Conservation (phyloP, 1,140 invertebrate genomes). For the Drosophila parabipectinata region DNA sequence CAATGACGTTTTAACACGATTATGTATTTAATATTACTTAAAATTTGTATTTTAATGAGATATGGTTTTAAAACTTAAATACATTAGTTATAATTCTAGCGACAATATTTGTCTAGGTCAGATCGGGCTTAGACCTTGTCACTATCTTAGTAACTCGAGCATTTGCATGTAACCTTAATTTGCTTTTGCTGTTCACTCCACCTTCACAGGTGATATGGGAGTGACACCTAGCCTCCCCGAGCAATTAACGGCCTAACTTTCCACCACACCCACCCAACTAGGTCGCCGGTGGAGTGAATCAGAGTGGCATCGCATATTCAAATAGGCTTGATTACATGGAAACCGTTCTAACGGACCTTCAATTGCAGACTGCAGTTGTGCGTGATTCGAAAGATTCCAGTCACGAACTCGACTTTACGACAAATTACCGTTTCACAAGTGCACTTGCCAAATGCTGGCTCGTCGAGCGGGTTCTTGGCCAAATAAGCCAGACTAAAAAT, state of each 20-base stretch:
- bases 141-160: constrained; percentile 8
- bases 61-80: too few species aligned
- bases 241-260: constrained; percentile 34
- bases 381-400: constrained; percentile 64
- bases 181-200: constrained; percentile 16
- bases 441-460: constrained; percentile 72
- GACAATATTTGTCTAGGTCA: constrained; percentile 3
- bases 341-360: constrained; percentile 60
- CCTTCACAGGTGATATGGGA: constrained; percentile 35
- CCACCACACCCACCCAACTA: constrained; percentile 34
- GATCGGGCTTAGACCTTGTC: constrained; percentile 35
- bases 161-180: constrained; percentile 62
- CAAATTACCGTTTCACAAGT: constrained; percentile 75
- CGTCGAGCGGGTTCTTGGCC: constrained; percentile 54
- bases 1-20: not conserved
- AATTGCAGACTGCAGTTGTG: constrained; percentile 4
- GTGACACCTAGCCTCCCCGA: constrained; percentile 41
- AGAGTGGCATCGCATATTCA: constrained; percentile 14
- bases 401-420: constrained; percentile 66
- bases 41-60: too few species aligned
- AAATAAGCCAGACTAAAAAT: constrained; percentile 49
- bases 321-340: constrained; percentile 39
- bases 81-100: not conserved
- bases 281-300: constrained; percentile 27
- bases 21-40: not conserved